Evolutionary conservation across 2,113 vertebrate species (phyloP).

Genomic region (Corynorhinus townsendii): DNA sequence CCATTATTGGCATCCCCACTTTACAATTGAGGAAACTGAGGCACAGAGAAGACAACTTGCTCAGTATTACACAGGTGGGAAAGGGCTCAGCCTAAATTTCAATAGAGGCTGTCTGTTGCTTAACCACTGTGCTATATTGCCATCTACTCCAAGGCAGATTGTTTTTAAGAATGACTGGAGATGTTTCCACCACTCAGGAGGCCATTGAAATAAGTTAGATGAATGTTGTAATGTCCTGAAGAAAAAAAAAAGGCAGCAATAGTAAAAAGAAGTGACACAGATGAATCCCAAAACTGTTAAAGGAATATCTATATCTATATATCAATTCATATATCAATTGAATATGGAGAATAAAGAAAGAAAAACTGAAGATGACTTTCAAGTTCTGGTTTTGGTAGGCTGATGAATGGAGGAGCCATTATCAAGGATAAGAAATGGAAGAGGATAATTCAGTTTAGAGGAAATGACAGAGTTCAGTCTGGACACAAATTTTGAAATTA

Average conservation of each 20-base stretch:
- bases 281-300: neutral
- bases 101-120: neutral
- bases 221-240: neutral
- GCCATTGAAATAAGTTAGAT: neutral
- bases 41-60: neutral
- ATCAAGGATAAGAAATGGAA: neutral
- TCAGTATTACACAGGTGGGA: neutral
- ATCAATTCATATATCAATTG: neutral
- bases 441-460: constrained; percentile 15
- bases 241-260: neutral
- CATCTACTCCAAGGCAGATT: neutral
- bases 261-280: neutral
- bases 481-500: neutral
- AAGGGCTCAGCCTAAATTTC: neutral
- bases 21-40: neutral
- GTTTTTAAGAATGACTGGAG: neutral
- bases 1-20: neutral
- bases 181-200: neutral
- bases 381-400: neutral
- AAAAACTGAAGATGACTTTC: neutral
- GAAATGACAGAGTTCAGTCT: neutral
- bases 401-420: neutral
- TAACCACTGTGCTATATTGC: neutral
- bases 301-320: neutral
- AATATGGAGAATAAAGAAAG: neutral